Evolutionary conservation across 92 coral and sea anemone species (phyloP).

Genomic region (Epizoanthus illoricatus): DNA sequence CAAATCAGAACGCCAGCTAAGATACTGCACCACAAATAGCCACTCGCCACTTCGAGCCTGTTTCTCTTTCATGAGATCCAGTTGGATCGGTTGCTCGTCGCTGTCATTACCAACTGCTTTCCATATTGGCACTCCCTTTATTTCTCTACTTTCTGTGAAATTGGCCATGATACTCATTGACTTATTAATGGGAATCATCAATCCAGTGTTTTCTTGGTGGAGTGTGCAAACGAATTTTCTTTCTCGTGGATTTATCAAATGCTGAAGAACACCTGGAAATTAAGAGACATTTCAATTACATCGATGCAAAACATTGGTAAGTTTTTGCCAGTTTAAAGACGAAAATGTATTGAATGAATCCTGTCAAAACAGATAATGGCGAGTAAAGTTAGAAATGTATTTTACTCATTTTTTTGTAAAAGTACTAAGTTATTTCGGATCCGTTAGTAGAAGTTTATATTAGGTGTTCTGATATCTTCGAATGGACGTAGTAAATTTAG

Average conservation of each 20-base stretch:
- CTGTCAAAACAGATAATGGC: no score
- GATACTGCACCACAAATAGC: constrained; percentile 79
- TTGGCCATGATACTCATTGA: constrained; percentile 47
- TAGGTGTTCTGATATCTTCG: no score
- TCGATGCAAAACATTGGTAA: no score
- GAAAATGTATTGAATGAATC: no score
- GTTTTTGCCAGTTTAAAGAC: no score
- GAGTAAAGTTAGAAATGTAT: no score
- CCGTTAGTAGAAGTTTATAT: no score
- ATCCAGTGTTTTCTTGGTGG: constrained; percentile 33
- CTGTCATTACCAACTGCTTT: constrained; percentile 14
- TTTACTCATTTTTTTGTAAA: no score
- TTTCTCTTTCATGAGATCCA: constrained; percentile 39
- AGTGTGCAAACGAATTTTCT: constrained; percentile 61
- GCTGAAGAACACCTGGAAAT: constrained; percentile 46
- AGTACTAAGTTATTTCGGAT: no score
- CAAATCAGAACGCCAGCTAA: constrained; percentile 67
- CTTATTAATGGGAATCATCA: constrained; percentile 63
- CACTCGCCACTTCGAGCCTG: constrained; percentile 56
- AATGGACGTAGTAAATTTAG: no score
- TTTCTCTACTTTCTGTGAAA: constrained; percentile 28
- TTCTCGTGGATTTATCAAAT: constrained; percentile 43
- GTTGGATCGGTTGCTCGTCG: constrained; percentile 15
- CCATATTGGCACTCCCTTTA: constrained; percentile 42
- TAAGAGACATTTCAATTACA: background rate